phyloP scores from a whole-genome alignment of 2,797 vertebrate genomes.

The Dipus sagitta region DNA sequence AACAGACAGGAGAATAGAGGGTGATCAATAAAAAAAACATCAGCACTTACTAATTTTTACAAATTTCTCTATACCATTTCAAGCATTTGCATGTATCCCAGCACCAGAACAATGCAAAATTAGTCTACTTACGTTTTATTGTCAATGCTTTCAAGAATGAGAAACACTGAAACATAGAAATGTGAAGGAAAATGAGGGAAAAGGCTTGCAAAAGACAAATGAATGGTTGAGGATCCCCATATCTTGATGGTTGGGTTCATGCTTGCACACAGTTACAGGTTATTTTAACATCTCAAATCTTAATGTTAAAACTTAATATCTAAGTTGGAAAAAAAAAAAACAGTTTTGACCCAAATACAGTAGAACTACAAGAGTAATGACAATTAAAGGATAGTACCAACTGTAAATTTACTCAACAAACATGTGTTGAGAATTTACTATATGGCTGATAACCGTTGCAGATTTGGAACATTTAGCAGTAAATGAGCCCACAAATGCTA shows the following conservation, averaged over 20 bases:
- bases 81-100: slow-evolving; percentile 20
- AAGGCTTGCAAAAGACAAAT: background rate
- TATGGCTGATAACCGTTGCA: background rate
- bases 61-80: background rate
- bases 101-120: background rate
- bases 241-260: background rate
- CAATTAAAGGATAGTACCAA: background rate
- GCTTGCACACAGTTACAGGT: background rate
- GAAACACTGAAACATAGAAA: background rate
- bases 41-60: background rate
- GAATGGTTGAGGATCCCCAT: background rate
- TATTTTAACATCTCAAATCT: too few species aligned
- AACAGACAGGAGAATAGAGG: background rate
- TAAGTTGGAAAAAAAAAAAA: background rate
- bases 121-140: background rate
- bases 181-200: background rate
- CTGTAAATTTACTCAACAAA: background rate
- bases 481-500: slow-evolving; percentile 4
- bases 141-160: background rate
- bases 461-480: background rate
- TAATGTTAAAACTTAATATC: too few species aligned
- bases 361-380: slow-evolving; percentile 21
- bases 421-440: background rate
- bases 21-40: slow-evolving; percentile 49
- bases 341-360: background rate